Evolutionary conservation across 2,113 vertebrate genomes (phyloP), one percentile per base, ranked within the genome.

Genomic region (Mirounga angustirostris): DNA sequence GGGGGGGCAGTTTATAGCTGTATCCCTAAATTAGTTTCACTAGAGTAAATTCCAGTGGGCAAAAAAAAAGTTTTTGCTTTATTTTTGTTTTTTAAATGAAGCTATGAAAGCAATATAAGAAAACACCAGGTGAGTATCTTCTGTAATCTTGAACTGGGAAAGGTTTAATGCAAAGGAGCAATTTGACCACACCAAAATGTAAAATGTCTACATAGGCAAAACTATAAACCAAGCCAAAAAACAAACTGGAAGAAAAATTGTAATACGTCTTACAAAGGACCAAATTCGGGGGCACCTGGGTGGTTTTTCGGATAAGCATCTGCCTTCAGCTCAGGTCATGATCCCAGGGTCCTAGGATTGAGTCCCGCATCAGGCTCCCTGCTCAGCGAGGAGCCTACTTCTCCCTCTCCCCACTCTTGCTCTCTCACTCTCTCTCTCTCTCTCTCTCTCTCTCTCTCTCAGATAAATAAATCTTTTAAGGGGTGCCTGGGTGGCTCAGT

Each of bases 61-160:
- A n/a, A 93, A 84, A 86, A 24, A 33, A 46, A 89, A 28, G 43
- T 46, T 69, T 50, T 67, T n/a, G 3, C 52, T 61, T 89, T 92
- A 65, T 82, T 95, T 89, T 84, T 76, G 50, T 94, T 95, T 93
- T 93, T 69, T 50, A 78, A 81, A 50, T 30, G 59, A 93, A 86
- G 40, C 40, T 80, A 33, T 92, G n/a, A 95, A 81, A 94, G 28
- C 50, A 86, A 5, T 93, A 43, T 28, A 80, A 93, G 50, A 92
- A 94, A 97, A 76, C 18, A 69, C 24, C 3, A 54, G 28, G 2
- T 59, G 40, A 84, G 40, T 73, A 52, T 93, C 61, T 96, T 84
- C 40, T 88, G 22, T 46, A 81, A 36, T 94, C 24, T 76, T 97
- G 36, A 97, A 88, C 30, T 88, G 26, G 46, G 28, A 94, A 96